These are phyloP conservation scores for Proteles cristata DNA, from an alignment of 2,113 vertebrate species.

Conservation along the genomic window DNA sequence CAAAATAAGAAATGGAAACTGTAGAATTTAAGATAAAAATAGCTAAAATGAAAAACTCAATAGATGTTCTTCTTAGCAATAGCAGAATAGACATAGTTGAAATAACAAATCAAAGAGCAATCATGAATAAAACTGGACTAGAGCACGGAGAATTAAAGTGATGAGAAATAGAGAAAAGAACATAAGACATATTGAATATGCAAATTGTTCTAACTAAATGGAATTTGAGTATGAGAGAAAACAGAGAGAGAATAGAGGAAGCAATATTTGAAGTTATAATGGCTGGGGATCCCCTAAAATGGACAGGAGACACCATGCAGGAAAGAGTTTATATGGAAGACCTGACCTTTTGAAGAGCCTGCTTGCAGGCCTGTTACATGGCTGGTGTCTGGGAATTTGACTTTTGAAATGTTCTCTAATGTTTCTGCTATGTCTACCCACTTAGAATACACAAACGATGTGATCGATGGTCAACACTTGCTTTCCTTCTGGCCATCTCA, in stretches of 20 bases:
- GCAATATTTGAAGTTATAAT: neutral
- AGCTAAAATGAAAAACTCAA: neutral
- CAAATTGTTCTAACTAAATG: neutral
- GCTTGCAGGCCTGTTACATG: neutral
- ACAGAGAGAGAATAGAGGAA: neutral
- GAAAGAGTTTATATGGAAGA: neutral
- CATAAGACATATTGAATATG: neutral
- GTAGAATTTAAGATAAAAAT: neutral
- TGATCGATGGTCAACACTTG: neutral
- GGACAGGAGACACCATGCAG: neutral
- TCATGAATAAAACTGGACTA: neutral
- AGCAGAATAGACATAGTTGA: neutral
- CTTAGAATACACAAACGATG: neutral
- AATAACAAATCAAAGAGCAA: neutral
- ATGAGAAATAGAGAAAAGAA: neutral
- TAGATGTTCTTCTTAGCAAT: neutral
- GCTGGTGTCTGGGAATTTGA: neutral
- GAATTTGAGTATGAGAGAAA: neutral
- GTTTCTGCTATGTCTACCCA: neutral
- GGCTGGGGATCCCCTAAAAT: neutral
- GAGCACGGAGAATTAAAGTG: neutral
- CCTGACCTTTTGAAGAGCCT: neutral
- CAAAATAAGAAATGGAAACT: neutral
- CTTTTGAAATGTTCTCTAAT: neutral
- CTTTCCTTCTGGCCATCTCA: neutral